These are phyloP conservation scores for Drosophila neonasuta DNA, from an alignment of 2,888 invertebrate species.

Conservation along the genomic window DNA sequence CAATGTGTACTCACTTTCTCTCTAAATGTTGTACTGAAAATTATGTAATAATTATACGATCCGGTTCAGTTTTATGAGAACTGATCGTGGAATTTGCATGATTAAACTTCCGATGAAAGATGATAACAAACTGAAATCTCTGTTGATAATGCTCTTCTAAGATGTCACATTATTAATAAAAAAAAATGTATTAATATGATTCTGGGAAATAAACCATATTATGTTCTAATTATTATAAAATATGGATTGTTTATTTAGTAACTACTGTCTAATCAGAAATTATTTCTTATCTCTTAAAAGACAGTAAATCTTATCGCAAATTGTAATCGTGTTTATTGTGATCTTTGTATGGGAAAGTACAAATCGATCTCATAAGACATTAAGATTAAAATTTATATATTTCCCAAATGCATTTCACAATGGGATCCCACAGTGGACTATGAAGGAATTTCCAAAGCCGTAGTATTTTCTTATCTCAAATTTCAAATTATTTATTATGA, in stretches of 20 bases:
- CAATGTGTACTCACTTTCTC: background rate
- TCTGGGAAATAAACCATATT: background rate
- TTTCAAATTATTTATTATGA: slow-evolving; percentile 7
- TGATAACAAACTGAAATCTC: background rate
- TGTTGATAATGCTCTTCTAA: background rate
- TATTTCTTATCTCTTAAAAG: background rate
- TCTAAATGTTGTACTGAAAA: background rate
- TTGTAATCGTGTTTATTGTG: background rate
- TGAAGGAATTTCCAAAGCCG: background rate
- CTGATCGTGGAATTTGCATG: background rate
- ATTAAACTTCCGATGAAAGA: background rate
- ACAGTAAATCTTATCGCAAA: background rate
- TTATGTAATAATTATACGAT: slow-evolving; percentile 1
- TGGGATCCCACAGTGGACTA: background rate
- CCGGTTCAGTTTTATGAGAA: background rate
- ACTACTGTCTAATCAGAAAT: no score
- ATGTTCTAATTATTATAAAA: background rate
- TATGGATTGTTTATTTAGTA: no score
- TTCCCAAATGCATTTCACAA: background rate
- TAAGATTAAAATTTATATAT: background rate
- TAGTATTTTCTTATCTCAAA: background rate
- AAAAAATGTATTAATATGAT: background rate
- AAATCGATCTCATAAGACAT: background rate
- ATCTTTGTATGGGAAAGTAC: slow-evolving; percentile 1
- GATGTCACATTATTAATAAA: background rate